Conservation (phyloP, 2,797 vertebrate genomes). For the Rachycentron canadum region DNA sequence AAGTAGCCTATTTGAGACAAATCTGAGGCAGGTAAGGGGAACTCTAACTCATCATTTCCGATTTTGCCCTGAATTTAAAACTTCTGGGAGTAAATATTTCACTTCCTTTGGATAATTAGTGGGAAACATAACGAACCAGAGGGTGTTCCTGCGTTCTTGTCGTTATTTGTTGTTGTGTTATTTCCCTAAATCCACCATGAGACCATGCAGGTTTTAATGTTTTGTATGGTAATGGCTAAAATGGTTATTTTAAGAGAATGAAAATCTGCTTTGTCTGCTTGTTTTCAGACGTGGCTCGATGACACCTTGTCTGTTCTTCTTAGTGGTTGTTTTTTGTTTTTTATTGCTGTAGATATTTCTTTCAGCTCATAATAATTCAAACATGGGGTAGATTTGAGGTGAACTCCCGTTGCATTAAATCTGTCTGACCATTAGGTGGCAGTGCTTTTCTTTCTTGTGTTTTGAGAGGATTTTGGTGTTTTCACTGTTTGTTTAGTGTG, state of each 20-base stretch:
- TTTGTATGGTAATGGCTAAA: background rate
- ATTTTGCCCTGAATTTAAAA: background rate
- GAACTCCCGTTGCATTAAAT: conserved; percentile 43
- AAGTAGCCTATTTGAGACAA: background rate
- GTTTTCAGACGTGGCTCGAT: background rate
- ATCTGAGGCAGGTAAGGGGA: background rate
- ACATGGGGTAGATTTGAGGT: background rate
- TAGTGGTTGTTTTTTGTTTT: background rate
- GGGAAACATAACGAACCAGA: background rate
- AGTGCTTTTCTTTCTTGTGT: conserved; percentile 66
- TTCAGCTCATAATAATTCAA: background rate
- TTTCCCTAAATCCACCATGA: too few species aligned
- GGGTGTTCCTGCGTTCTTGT: background rate
- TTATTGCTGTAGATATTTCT: background rate
- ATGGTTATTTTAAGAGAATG: background rate
- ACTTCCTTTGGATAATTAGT: background rate
- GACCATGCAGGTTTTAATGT: too few species aligned
- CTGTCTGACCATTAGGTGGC: conserved; percentile 75
- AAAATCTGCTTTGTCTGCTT: background rate
- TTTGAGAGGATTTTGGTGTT: conserved; percentile 30
- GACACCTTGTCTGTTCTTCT: background rate
- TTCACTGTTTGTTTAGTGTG: conserved; percentile 29
- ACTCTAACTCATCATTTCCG: background rate
- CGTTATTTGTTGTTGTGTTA: background rate
- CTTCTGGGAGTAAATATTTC: background rate